Base-by-base conservation (phyloP, 1,140 invertebrate genomes). In the Episyrphus balteatus region DNA sequence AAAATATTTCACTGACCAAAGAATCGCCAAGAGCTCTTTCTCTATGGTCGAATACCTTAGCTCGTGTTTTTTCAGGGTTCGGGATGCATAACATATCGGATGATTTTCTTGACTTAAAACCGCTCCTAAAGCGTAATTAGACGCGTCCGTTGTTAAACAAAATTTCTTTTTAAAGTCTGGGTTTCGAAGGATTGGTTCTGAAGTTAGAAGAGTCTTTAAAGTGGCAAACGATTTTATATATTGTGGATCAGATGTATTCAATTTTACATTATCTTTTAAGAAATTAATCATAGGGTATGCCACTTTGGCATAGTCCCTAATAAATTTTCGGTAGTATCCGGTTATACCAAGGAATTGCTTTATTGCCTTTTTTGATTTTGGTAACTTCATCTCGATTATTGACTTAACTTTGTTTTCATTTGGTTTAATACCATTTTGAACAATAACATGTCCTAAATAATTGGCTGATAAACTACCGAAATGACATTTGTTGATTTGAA, bases 31-130 rank as follows among this genome's bases (percentile, higher is more conserved):
- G 13, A 50, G 21, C 18, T 47, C 45, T 43, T 51, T 47, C 26
- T 51, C 43, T 17, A 44, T 39, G 11, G 41, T 33, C 19, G 19
- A 37, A 33, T 47, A 44, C 1, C 30, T 44, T 47, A 19, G 42
- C 36, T 47, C 42, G 42, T 47, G 32, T 18, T 18, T 31, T 30
- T 47, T 40, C 33, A 51, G n/a, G 1, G 46, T 18, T 14, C 45
- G 15, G 17, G 61, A 70, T 2, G 66, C 63, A 19, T 44, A n/a
- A 34, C 21, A 33, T 31, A 51, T 2, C 15, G 36, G 36, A 46
- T 51, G 15, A n/a, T 21, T 14, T 30, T 39, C 12, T 44, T 41
- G 6, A n/a, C 44, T 51, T 13, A 54, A 32, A 21, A 54, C 50
- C 18, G 53, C 47, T 11, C 53, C 45, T 44, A 52, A 40, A 31